A percentile compares a stretch with the other conserved stretches of the same genome.
Evolutionary conservation across 2,888 invertebrate species (phyloP).

Genomic region (Meghimatium bilineatum): DNA sequence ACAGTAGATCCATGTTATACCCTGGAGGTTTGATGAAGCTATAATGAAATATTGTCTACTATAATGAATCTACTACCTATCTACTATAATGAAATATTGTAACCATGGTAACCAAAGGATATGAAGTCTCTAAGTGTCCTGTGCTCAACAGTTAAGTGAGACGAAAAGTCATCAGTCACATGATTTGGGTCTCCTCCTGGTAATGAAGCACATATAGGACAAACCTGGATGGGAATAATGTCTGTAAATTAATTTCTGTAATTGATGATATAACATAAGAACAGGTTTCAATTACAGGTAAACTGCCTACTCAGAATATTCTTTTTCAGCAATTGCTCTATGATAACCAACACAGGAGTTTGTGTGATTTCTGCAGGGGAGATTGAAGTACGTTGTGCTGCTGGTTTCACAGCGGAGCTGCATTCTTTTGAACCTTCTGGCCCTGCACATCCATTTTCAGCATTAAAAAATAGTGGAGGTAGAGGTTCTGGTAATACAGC

Average conservation of each 20-base stretch:
- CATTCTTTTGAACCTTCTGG: no score
- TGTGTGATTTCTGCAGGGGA: no score
- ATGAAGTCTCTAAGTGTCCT: slow-evolving; percentile 85
- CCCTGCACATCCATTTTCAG: no score
- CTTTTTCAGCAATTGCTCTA: no score
- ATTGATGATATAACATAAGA: background rate
- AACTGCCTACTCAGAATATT: background rate
- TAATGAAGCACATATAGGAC: slow-evolving; percentile 97
- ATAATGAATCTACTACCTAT: background rate
- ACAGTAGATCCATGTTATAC: no score
- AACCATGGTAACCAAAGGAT: slow-evolving; percentile 63
- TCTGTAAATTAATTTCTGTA: background rate
- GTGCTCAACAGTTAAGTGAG: slow-evolving; percentile 95
- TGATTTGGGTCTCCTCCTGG: slow-evolving; percentile 98
- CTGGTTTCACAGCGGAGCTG: no score
- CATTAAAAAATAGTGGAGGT: no score
- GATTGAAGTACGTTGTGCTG: no score
- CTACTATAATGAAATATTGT: background rate
- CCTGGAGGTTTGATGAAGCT: no score
- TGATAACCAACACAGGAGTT: no score
- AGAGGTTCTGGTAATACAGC: no score
- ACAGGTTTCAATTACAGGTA: background rate
- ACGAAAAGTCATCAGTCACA: slow-evolving; percentile 97
- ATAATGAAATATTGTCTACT: no score
- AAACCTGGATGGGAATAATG: slow-evolving; percentile 83